Base-by-base conservation (phyloP, 2,888 invertebrate genomes). In the Amphipoea oculea region DNA sequence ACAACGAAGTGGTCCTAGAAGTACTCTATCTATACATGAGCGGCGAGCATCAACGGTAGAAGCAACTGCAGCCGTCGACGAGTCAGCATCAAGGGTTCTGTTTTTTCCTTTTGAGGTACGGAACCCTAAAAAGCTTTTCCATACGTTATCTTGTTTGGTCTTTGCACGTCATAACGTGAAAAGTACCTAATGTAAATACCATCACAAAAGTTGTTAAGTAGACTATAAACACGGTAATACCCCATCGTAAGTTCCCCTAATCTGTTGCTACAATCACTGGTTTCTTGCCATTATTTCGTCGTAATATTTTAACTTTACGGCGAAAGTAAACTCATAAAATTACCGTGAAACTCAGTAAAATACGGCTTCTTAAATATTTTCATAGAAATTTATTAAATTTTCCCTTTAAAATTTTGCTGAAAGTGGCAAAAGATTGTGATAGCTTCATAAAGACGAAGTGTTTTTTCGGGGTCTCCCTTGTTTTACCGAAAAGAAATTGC, bases 291-390 rank as follows among this genome's bases (percentile, higher is more conserved):
- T 84, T 84, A 74, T 57, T 71, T 67, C 51, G 12, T 20, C 69
- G 62, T 74, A 76, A 74, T 84, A 86, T 86, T 85, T 78, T 66
- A 79, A 81, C 72, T 86, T 88, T 87, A 88, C 62, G 48, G 51
- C 69, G 9, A 70, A 86, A 88, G 81, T 88, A 79, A 81, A 73
- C 71, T 63, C 78, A 78, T 85, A 84, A 85, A 85, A 81, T 78
- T 62, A 40, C 36, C 81, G 51, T 73, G 51, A 78, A 76, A 74
- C 74, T 66, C 66, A 6, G 45, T n/a, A 51, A 68, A 29, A 36
- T 40, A 70, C 17, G 12, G 14, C 45, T 66, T 6, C 68, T 81
- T 14, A 69, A 75, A 76, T 76, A 68, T 83, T 79, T 68, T 71
- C 67, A 76, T 79, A 29, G 65, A 71, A 65, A 72, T 63, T 75